Conservation (phyloP, 1,140 invertebrate species). For the Nymphalis io region DNA sequence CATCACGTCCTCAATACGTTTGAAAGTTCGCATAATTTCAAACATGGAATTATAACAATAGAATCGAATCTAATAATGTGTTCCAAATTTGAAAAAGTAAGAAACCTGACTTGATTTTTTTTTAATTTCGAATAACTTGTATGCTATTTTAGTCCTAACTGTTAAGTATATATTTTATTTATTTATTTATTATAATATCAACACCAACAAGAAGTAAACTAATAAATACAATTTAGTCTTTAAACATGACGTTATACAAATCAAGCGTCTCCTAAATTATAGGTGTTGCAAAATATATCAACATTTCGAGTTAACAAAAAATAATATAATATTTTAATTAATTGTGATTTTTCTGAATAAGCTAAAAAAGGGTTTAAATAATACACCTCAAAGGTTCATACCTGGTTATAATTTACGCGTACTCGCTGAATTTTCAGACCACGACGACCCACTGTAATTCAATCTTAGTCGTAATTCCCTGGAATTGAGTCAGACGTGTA, state of each 20-base stretch:
- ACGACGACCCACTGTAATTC: slow-evolving; percentile 40
- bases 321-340: too few relatives aligned
- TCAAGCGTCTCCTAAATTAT: too few relatives aligned
- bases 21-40: slow-evolving; percentile 19
- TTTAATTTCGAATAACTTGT: not conserved
- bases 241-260: too few relatives aligned
- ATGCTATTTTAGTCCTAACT: too few relatives aligned
- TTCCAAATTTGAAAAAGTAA: slow-evolving; percentile 2
- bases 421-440: slow-evolving; percentile 40
- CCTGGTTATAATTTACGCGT: slow-evolving; percentile 16
- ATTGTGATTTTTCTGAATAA: not conserved
- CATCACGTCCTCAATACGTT: slow-evolving; percentile 24
- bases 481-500: slow-evolving; percentile 32
- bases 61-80: slow-evolving; percentile 7
- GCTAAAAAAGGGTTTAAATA: slow-evolving; percentile 14
- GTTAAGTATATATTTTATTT: too few relatives aligned
- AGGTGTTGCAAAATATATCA: too few relatives aligned
- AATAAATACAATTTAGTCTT: too few relatives aligned
- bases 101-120: not conserved
- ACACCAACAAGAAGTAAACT: too few relatives aligned
- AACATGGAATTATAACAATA: slow-evolving; percentile 22
- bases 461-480: slow-evolving; percentile 38
- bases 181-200: too few relatives aligned
- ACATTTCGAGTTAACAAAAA: too few relatives aligned
- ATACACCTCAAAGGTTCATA: not conserved